Conservation (phyloP, 2,113 vertebrate genomes). For the Cephalopterus ornatus region DNA sequence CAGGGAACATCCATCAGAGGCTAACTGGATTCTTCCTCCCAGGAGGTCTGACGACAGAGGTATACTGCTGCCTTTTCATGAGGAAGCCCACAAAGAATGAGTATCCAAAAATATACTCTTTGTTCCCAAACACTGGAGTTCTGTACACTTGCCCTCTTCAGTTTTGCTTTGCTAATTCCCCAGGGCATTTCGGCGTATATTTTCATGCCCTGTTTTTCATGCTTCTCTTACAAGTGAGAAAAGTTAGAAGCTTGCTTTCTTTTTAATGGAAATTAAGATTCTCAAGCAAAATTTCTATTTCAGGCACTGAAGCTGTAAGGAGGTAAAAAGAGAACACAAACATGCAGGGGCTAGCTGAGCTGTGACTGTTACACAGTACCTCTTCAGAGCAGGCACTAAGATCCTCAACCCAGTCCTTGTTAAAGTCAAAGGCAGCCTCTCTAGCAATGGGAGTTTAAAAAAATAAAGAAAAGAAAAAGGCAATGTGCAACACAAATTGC, state of each 20-base stretch:
- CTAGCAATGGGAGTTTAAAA: background rate
- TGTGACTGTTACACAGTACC: background rate
- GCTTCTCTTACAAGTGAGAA: background rate
- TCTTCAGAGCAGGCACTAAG: background rate
- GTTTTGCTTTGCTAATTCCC: background rate
- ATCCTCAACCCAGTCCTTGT: background rate
- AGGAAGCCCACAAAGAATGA: background rate
- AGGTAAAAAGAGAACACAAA: background rate
- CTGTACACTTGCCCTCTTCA: background rate
- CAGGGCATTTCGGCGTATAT: background rate
- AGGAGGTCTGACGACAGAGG: background rate
- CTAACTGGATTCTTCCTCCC: background rate
- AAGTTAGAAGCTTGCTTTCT: background rate
- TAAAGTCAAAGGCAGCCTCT: background rate
- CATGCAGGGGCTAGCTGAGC: background rate
- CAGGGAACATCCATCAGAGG: background rate
- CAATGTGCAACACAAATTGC: background rate
- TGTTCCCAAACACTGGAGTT: background rate
- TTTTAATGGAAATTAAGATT: constrained; percentile 4
- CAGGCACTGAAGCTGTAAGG: background rate
- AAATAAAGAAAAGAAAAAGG: background rate
- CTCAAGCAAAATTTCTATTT: background rate
- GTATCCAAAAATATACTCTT: background rate
- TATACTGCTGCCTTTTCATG: background rate
- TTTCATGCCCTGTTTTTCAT: background rate